Percentiles rank a stretch among this genome's conserved stretches.
Evolutionary conservation across 1,140 invertebrate genomes (phyloP).

Genomic region (Drosophila willistoni): DNA sequence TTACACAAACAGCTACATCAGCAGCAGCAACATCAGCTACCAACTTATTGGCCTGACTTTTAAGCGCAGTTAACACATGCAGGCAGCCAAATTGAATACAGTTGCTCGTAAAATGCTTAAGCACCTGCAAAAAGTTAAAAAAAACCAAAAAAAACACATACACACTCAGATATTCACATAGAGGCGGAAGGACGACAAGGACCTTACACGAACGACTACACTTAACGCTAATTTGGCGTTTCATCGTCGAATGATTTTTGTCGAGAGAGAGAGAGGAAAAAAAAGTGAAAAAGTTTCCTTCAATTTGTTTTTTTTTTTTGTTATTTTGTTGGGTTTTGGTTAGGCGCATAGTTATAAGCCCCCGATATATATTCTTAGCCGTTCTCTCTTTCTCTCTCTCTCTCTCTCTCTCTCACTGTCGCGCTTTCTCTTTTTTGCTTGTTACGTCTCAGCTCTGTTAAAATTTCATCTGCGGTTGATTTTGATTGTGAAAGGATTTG

Average conservation of each 20-base stretch:
- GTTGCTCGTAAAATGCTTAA: constrained; percentile 79
- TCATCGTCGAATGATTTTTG: constrained; percentile 74
- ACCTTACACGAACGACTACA: constrained; percentile 39
- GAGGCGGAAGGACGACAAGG: constrained; percentile 37
- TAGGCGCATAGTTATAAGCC: constrained; percentile 37
- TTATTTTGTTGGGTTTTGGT: constrained; percentile 2
- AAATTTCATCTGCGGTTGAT: constrained; percentile 82
- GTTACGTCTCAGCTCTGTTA: constrained; percentile 31
- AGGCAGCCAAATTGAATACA: constrained; percentile 72
- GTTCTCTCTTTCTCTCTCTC: constrained; percentile 19
- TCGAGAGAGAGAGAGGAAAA: constrained; percentile 22
- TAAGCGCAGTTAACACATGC: constrained; percentile 78
- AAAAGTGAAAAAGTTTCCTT: constrained; percentile 4
- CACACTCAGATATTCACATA: constrained; percentile 25
- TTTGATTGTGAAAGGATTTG: constrained; percentile 83
- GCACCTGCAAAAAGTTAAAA: constrained; percentile 67
- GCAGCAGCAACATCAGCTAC: constrained; percentile 45
- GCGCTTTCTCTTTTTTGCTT: constrained; percentile 7
- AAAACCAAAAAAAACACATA: constrained; percentile 43
- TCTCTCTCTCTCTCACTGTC: constrained; percentile 48
- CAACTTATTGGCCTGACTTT: constrained; percentile 77
- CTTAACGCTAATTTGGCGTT: constrained; percentile 78
- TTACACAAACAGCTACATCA: constrained; percentile 73
- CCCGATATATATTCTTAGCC: neutral
- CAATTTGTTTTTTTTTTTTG: constrained; percentile 29